Conservation (phyloP, 2,888 invertebrate genomes). For the Athrips mouffetella region DNA sequence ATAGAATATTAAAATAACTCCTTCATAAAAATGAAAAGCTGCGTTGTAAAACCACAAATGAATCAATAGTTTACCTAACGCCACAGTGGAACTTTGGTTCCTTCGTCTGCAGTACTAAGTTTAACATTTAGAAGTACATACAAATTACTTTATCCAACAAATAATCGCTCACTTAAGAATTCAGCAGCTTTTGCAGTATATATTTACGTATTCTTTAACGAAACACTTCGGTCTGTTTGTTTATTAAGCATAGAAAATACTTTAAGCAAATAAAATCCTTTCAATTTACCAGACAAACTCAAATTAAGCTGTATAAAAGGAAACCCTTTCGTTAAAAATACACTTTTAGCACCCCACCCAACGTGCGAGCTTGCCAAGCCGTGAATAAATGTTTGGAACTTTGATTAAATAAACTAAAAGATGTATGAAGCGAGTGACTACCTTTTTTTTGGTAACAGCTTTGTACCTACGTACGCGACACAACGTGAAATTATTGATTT, state of each 20-base stretch:
- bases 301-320: slow-evolving; percentile 9
- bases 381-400: slow-evolving; percentile 9
- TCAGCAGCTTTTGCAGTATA: too few relatives aligned
- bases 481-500: too few relatives aligned
- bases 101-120: too few relatives aligned
- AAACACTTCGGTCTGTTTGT: background rate
- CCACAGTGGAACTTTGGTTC: too few relatives aligned
- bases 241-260: background rate
- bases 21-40: too few relatives aligned
- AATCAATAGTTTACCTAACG: too few relatives aligned
- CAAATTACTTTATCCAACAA: too few relatives aligned
- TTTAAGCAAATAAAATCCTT: slow-evolving; percentile 5
- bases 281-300: slow-evolving; percentile 8
- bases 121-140: too few relatives aligned
- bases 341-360: slow-evolving; percentile 9
- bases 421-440: slow-evolving; percentile 16
- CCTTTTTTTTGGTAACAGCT: background rate
- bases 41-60: too few relatives aligned
- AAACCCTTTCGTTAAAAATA: slow-evolving; percentile 9
- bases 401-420: slow-evolving; percentile 24
- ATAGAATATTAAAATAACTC: too few relatives aligned
- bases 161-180: too few relatives aligned
- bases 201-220: background rate
- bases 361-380: slow-evolving; percentile 8
- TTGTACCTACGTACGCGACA: too few relatives aligned